These are phyloP conservation scores for Callithrix jacchus DNA, from an alignment of 2,113 vertebrate genomes.

Conservation along the genomic window DNA sequence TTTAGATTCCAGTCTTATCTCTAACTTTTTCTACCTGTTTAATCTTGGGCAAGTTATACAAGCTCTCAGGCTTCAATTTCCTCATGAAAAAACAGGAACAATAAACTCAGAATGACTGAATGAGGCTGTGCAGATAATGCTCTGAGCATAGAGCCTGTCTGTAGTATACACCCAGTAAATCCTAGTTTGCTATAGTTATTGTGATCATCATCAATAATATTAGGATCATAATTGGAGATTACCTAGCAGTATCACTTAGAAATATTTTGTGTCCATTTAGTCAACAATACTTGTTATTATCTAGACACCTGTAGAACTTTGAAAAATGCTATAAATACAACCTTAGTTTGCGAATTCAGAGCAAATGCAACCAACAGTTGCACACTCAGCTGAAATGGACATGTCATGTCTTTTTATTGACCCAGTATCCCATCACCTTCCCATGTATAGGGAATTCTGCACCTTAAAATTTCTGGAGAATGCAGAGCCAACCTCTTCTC, in stretches of 20 bases:
- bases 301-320: not conserved
- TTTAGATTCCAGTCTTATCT: not conserved
- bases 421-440: not conserved
- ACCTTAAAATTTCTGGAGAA: not conserved
- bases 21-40: not conserved
- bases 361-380: not conserved
- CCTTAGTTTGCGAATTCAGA: constrained; percentile 12
- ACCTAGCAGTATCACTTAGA: not conserved
- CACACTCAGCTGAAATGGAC: not conserved
- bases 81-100: not conserved
- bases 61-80: not conserved
- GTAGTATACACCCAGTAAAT: not conserved
- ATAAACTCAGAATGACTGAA: not conserved
- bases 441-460: not conserved
- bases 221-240: not conserved
- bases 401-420: not conserved
- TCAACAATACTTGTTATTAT: not conserved
- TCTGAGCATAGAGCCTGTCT: too few species aligned
- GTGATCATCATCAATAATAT: not conserved
- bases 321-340: not conserved
- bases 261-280: not conserved
- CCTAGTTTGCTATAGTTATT: not conserved
- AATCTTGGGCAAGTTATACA: not conserved
- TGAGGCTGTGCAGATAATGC: not conserved
- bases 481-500: not conserved